Evolutionary conservation across 2,888 invertebrate species (phyloP).

Genomic region (Epirrita christyi): DNA sequence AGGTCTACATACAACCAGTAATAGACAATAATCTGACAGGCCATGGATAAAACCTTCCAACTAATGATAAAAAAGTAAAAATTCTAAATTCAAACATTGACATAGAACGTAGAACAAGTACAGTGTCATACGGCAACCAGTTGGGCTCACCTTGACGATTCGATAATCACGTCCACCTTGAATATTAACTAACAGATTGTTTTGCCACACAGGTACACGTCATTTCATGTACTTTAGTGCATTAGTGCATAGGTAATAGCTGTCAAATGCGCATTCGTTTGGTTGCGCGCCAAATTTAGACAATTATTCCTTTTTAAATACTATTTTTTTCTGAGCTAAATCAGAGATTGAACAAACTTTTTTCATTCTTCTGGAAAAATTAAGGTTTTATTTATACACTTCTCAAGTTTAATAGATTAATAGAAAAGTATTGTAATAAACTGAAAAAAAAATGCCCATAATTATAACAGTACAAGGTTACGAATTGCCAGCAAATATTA

Average conservation of each 20-base stretch:
- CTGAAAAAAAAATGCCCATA: too few relatives aligned
- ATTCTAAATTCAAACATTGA: constrained; percentile 41
- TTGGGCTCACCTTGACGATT: constrained; percentile 75
- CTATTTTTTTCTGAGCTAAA: too few relatives aligned
- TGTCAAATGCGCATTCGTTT: constrained; percentile 29
- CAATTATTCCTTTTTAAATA: not conserved
- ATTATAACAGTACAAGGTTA: too few relatives aligned
- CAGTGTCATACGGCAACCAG: constrained; percentile 47
- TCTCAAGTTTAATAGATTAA: too few relatives aligned
- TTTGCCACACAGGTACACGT: constrained; percentile 53
- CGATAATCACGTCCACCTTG: constrained; percentile 81
- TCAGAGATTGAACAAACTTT: too few relatives aligned
- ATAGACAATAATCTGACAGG: constrained; percentile 1
- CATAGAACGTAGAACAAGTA: constrained; percentile 37
- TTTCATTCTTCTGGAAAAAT: too few relatives aligned
- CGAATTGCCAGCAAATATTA: too few relatives aligned
- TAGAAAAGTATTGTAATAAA: too few relatives aligned
- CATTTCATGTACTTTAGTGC: constrained; percentile 37
- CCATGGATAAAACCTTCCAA: constrained; percentile 7
- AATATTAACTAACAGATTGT: constrained; percentile 79
- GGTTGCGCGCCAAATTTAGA: constrained; percentile 9
- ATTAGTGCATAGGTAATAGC: constrained; percentile 27
- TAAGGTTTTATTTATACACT: too few relatives aligned
- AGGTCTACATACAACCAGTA: not conserved
- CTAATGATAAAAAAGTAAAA: constrained; percentile 24